A percentile compares a stretch with the other conserved stretches of the same genome.
Evolutionary conservation across 2,113 vertebrate species (phyloP).

Genomic region (Oenanthe oenanthe): DNA sequence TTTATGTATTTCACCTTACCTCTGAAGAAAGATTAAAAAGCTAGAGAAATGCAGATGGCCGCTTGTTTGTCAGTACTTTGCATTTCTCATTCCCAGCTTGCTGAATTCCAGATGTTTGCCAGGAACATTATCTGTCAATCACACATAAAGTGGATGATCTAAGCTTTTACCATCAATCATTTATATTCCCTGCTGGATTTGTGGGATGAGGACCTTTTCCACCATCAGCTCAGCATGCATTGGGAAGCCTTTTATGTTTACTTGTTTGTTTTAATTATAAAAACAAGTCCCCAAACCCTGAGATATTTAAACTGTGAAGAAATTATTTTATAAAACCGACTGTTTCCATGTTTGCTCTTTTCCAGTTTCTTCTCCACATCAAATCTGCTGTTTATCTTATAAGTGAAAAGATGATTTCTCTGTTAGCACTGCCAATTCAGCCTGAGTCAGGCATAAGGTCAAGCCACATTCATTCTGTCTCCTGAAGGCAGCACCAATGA

Average conservation of each 20-base stretch:
- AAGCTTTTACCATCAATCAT: constrained; percentile 48
- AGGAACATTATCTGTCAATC: constrained; percentile 13
- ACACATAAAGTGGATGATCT: constrained; percentile 31
- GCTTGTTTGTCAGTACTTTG: not conserved
- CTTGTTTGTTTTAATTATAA: constrained; percentile 5
- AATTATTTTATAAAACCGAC: not conserved
- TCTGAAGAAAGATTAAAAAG: constrained; percentile 26
- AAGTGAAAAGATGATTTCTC: not conserved
- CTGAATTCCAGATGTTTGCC: constrained; percentile 27
- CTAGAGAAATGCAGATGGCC: not conserved
- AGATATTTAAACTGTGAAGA: not conserved
- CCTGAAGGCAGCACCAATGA: not conserved
- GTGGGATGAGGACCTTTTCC: not conserved
- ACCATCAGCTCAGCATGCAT: not conserved
- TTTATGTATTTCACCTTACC: not conserved
- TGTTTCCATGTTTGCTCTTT: not conserved
- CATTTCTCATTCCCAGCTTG: constrained; percentile 3
- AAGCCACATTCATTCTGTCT: not conserved
- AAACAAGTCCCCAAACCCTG: not conserved
- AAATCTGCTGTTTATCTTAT: not conserved
- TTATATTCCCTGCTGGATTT: not conserved
- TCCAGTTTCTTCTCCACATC: not conserved
- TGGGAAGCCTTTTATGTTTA: constrained; percentile 21
- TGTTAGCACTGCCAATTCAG: not conserved
- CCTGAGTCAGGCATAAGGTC: not conserved